These are phyloP conservation scores for Mythimna lalbum DNA, from an alignment of 2,888 invertebrate genomes.

Conservation along the genomic window DNA sequence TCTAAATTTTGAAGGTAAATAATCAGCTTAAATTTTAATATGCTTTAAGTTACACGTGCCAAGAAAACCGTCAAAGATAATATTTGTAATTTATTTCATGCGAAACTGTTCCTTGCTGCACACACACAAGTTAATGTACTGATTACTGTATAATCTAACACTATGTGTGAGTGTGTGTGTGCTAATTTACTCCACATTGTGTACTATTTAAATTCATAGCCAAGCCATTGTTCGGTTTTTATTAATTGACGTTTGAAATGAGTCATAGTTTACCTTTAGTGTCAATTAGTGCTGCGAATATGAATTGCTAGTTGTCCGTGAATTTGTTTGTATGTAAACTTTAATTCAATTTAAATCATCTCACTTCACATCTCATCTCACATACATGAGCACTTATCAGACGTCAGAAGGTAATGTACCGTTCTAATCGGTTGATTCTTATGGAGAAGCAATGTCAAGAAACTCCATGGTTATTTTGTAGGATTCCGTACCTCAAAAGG, in stretches of 20 bases:
- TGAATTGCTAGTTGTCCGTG: not conserved
- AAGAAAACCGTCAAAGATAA: not conserved
- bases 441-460: too few relatives aligned
- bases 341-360: not conserved
- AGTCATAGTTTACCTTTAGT: conserved; percentile 36
- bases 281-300: conserved; percentile 18
- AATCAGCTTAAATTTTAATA: not conserved
- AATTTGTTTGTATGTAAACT: not conserved
- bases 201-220: conserved; percentile 47
- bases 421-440: too few relatives aligned
- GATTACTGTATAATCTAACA: conserved; percentile 1
- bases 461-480: too few relatives aligned
- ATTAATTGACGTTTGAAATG: conserved; percentile 17
- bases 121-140: not conserved
- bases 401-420: too few relatives aligned
- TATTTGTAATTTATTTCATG: conserved; percentile 8
- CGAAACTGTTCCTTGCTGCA: conserved; percentile 9
- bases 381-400: not conserved
- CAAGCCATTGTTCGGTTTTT: conserved; percentile 45
- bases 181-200: conserved; percentile 55
- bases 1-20: too few relatives aligned
- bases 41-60: conserved; percentile 24
- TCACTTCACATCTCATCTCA: not conserved
- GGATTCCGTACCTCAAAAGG: too few relatives aligned
- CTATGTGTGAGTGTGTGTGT: conserved; percentile 2